A percentile compares a stretch with the other conserved stretches of the same genome.
Evolutionary conservation across 2,113 vertebrate genomes (phyloP).

Genomic region (Nansenia antarctica): DNA sequence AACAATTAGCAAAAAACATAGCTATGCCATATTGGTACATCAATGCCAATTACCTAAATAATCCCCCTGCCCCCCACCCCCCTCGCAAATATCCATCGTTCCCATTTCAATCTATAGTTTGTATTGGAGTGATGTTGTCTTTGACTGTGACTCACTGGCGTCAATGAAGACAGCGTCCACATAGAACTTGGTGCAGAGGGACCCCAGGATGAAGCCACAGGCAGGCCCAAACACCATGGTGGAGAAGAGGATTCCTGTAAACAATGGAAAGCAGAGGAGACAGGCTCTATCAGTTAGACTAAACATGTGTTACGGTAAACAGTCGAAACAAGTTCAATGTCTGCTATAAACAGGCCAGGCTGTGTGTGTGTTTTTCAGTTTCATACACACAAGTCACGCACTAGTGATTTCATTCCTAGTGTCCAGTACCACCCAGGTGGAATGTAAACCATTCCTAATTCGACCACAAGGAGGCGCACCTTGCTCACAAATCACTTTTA

Average conservation of each 20-base stretch:
- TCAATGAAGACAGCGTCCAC: constrained; percentile 97
- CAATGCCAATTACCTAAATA: too few relatives aligned
- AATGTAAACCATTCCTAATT: not conserved
- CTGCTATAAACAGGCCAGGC: too few relatives aligned
- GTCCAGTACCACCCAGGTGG: not conserved
- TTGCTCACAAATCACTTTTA: constrained; percentile 10
- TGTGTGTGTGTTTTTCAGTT: too few relatives aligned
- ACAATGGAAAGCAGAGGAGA: not conserved
- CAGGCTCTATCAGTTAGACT: not conserved
- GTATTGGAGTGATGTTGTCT: not conserved
- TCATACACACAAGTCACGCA: too few relatives aligned
- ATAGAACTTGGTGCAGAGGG: constrained; percentile 97
- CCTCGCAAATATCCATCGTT: too few relatives aligned
- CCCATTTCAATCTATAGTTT: too few relatives aligned
- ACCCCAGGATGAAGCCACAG: constrained; percentile 98
- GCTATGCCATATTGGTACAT: too few relatives aligned
- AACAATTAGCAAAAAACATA: too few relatives aligned
- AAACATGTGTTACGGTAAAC: constrained; percentile 7
- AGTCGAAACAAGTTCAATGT: too few relatives aligned
- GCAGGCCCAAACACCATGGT: constrained; percentile 97
- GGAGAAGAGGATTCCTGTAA: constrained; percentile 94
- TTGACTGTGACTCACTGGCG: constrained; percentile 80
- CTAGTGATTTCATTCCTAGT: too few relatives aligned
- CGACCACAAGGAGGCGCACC: constrained; percentile 34
- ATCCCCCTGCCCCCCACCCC: too few relatives aligned